Conservation (phyloP, 2,113 vertebrate genomes). For the Saguinus midas region DNA sequence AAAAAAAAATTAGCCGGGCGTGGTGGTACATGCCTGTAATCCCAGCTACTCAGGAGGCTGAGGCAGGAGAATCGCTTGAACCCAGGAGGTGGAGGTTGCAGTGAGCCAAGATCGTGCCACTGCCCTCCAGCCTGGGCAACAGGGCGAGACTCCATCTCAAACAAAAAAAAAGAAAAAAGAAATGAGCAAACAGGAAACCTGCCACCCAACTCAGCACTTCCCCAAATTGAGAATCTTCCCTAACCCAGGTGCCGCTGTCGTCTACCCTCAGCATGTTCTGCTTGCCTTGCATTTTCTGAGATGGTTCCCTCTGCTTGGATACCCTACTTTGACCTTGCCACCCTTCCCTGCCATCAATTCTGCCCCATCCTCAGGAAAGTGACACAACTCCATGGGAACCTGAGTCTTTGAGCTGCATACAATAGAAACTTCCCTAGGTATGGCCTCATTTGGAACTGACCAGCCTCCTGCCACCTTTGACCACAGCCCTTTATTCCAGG, state of each 20-base stretch:
- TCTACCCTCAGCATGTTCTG: not conserved
- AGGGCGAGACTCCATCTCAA: no score
- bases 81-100: no score
- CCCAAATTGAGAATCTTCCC: no score
- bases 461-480: fast-evolving
- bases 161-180: not conserved
- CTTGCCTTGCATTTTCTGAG: not conserved
- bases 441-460: not conserved
- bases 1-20: no score
- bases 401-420: not conserved
- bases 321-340: not conserved
- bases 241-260: no score
- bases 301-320: fast-evolving
- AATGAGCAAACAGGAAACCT: not conserved
- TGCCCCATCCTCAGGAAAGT: not conserved
- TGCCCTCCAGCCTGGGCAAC: no score
- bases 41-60: no score
- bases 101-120: no score
- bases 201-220: no score
- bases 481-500: not conserved
- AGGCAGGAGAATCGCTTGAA: no score
- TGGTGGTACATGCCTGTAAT: no score
- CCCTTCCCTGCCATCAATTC: not conserved
- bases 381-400: fast-evolving
- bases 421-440: not conserved